Percentiles rank a stretch among this genome's conserved stretches.
These are phyloP conservation scores for Ophion costatus DNA, from an alignment of 2,888 invertebrate species.

Conservation along the genomic window DNA sequence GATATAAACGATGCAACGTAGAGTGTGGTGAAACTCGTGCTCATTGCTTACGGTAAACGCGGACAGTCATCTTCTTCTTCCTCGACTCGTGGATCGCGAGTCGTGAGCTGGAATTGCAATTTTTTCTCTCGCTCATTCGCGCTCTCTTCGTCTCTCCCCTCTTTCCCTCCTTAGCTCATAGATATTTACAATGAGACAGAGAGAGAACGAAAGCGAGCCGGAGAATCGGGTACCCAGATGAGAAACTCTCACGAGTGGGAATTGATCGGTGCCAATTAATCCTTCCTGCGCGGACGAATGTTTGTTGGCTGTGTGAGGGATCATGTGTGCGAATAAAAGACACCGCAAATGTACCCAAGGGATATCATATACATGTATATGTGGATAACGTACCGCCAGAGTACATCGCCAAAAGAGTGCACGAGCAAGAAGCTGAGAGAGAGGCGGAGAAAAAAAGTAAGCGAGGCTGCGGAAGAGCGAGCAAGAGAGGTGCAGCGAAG, in stretches of 20 bases:
- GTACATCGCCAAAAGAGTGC: conserved; percentile 27
- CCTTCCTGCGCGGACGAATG: conserved; percentile 30
- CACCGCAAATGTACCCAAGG: conserved; percentile 42
- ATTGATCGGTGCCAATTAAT: conserved; percentile 65
- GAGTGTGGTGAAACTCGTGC: neutral
- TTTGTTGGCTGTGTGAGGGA: conserved; percentile 1
- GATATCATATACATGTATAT: conserved; percentile 23
- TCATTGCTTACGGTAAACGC: conserved; percentile 13
- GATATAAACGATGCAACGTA: no score
- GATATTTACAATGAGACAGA: neutral
- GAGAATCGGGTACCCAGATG: neutral
- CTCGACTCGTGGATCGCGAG: neutral
- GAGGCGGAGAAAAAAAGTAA: conserved; percentile 6
- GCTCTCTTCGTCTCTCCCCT: neutral
- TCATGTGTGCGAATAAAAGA: conserved; percentile 36
- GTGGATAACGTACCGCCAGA: conserved; percentile 43
- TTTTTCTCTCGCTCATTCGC: neutral
- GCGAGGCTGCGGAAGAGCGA: conserved; percentile 8
- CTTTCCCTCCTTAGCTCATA: neutral
- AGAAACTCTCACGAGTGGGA: conserved; percentile 52
- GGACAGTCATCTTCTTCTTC: conserved; percentile 7
- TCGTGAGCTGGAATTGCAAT: neutral
- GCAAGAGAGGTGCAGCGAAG: neutral
- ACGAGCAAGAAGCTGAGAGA: neutral
- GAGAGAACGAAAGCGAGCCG: no score